Evolutionary conservation across 2,888 invertebrate species (phyloP), one percentile per base, ranked within the genome.

Genomic region (Phymatocera aterrima): DNA sequence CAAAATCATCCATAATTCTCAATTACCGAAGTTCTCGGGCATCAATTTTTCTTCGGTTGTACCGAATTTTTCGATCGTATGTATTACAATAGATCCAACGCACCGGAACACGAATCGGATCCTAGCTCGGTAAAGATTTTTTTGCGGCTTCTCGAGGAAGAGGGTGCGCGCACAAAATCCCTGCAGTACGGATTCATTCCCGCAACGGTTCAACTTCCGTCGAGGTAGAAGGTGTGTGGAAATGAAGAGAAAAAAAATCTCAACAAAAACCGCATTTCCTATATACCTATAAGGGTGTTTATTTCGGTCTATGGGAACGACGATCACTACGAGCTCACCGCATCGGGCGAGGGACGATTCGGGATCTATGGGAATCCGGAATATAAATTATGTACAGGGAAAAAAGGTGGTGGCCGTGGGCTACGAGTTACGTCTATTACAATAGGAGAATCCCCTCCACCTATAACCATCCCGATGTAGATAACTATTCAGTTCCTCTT

Each of bases 351-450:
- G 34, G 51, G 28, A 64, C 64, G 64, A 64, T 37, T 68, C 15
- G 68, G 72, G 75, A 60, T 75, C 75, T 57, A 40, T 75, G 75
- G 75, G 75, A 75, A 75, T 75, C 57, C 40, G 24, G 43, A 75
- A 75, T 57, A 40, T 57, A 57, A 57, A 60, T 8, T 37, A 37
- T n/a, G 12, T n/a, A 51, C n/a, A 3, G n/a, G 18, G 34, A 34
- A 40, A 51, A 34, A 51, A 54, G 51, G 37, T 48, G 34, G 21
- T n/a, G 34, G 24, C 18, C 46, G 6, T 12, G 5, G 31, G 21
- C 60, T 24, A n/a, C 24, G 60, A 6, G 2, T 60, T 60, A 60
- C 4, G 60, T 15, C 5, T 28, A 40, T 18, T 3, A 48, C 51
- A 72, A 72, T 72, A 12, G 48, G 34, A 72, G 51, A 72, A 5